These are phyloP conservation scores for Diplodus puntazzo DNA, from an alignment of 2,797 vertebrate genomes.

Conservation along the genomic window DNA sequence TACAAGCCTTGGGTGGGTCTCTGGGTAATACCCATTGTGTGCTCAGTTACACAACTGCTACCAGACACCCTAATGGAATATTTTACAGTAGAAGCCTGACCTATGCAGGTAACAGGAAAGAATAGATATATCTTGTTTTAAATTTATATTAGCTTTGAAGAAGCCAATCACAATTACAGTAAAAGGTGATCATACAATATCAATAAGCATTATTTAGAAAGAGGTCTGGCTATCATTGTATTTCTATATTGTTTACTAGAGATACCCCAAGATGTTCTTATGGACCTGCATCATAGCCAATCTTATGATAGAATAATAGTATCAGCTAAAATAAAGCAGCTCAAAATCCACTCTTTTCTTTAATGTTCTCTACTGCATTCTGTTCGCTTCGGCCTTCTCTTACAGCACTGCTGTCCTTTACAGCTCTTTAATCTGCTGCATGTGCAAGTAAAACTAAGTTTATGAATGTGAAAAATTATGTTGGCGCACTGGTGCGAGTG, in stretches of 20 bases:
- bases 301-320: background rate
- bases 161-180: background rate
- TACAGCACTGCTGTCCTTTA: too few relatives aligned
- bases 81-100: conserved; percentile 19
- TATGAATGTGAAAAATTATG: too few relatives aligned
- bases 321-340: background rate
- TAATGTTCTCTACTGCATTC: too few relatives aligned
- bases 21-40: conserved; percentile 44
- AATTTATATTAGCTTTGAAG: background rate
- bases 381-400: too few relatives aligned
- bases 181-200: background rate
- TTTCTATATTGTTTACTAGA: background rate
- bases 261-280: background rate
- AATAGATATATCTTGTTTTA: background rate
- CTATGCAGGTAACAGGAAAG: conserved; percentile 12
- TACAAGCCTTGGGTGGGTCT: conserved; percentile 16
- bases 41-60: conserved; percentile 33
- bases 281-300: too few relatives aligned
- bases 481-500: too few relatives aligned
- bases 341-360: too few relatives aligned
- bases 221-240: background rate
- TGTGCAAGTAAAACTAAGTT: too few relatives aligned
- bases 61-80: conserved; percentile 26
- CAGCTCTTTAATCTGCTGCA: too few relatives aligned
- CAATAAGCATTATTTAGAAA: background rate